These are phyloP conservation scores for Steinernema khuongi DNA, from an alignment of 1,140 invertebrate genomes.

Conservation along the genomic window DNA sequence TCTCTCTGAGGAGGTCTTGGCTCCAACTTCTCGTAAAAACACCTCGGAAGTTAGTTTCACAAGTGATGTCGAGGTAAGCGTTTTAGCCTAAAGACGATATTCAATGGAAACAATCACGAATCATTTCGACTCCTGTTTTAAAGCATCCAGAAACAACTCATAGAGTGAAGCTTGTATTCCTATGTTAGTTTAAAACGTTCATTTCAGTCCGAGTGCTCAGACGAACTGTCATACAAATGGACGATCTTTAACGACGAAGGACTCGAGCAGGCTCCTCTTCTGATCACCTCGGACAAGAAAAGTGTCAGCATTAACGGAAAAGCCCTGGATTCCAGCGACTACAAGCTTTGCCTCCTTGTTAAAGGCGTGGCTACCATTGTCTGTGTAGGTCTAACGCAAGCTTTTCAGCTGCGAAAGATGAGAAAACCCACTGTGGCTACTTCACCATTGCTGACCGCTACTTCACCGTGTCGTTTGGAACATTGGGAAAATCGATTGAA, in stretches of 20 bases:
- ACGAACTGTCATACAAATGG: not conserved
- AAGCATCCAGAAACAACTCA: no score
- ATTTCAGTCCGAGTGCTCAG: not conserved
- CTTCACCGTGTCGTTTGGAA: not conserved
- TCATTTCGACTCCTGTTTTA: no score
- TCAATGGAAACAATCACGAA: no score
- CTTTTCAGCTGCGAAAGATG: not conserved
- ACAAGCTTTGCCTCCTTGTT: not conserved
- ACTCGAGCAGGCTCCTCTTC: not conserved
- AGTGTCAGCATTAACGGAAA: not conserved
- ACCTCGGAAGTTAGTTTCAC: no score
- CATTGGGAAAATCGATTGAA: not conserved
- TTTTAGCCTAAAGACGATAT: no score
- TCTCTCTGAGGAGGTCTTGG: no score
- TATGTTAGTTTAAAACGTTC: no score
- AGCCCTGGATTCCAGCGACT: not conserved
- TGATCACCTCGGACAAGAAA: not conserved
- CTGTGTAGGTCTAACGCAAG: not conserved
- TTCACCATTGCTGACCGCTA: not conserved
- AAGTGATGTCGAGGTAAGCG: no score
- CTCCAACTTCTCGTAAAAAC: no score
- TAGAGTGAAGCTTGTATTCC: no score
- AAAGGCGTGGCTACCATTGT: not conserved
- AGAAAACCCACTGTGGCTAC: not conserved
- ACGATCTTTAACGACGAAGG: not conserved